Percentiles rank a stretch among this genome's conserved stretches.
Conservation (phyloP, 2,888 invertebrate genomes). For the Tinea semifulvella region DNA sequence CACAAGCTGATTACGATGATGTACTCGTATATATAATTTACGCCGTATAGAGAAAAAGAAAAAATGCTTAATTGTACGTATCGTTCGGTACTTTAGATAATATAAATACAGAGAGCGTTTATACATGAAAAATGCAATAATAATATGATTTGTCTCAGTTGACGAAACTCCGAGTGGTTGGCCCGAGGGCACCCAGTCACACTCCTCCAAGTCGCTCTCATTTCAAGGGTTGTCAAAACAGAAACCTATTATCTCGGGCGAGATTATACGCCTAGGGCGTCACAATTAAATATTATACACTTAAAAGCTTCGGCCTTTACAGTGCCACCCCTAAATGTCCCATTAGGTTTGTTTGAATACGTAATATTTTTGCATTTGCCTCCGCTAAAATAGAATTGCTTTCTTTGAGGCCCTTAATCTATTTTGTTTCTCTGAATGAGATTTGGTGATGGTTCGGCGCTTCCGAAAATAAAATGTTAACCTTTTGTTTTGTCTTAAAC, state of each 20-base stretch:
- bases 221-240: constrained; percentile 61
- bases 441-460: constrained; percentile 54
- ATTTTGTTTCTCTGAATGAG: constrained; percentile 63
- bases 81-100: background rate
- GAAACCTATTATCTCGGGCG: constrained; percentile 69
- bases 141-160: constrained; percentile 62
- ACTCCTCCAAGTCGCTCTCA: constrained; percentile 51
- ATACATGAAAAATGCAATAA: constrained; percentile 42
- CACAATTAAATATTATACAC: constrained; percentile 69
- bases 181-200: constrained; percentile 49
- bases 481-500: background rate
- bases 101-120: background rate
- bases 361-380: constrained; percentile 68
- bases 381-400: constrained; percentile 62
- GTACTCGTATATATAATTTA: too few species aligned
- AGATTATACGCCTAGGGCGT: constrained; percentile 69
- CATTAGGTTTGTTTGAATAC: constrained; percentile 68
- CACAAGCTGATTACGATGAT: too few species aligned
- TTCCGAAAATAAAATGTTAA: constrained; percentile 20
- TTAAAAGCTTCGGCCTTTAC: constrained; percentile 68
- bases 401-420: constrained; percentile 65
- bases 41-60: too few species aligned
- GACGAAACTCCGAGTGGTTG: constrained; percentile 25
- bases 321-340: constrained; percentile 68
- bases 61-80: background rate